Evolutionary conservation across 2,113 vertebrate species (phyloP).

Genomic region (Gopherus evgoodei): DNA sequence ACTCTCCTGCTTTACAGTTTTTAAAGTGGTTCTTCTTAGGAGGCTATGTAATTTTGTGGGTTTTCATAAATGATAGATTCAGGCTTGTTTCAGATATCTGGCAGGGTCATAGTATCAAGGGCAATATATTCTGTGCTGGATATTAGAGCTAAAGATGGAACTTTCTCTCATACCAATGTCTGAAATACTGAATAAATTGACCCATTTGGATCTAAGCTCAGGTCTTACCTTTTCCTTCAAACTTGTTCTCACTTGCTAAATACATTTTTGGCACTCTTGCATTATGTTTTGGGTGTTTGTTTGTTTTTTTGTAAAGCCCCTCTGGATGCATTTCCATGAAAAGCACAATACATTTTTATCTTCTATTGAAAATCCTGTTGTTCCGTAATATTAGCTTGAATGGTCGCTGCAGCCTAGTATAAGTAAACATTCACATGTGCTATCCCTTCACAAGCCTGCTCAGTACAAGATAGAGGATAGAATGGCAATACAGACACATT

Average conservation of each 20-base stretch:
- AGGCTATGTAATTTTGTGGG: conserved; percentile 28
- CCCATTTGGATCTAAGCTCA: not conserved
- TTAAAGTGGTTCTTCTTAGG: conserved; percentile 25
- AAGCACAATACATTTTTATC: not conserved
- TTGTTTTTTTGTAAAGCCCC: not conserved
- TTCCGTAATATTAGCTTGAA: not conserved
- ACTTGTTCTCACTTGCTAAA: not conserved
- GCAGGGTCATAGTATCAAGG: conserved; percentile 18
- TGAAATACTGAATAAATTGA: conserved; percentile 7
- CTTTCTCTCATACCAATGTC: not conserved
- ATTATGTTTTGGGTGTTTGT: fast-evolving
- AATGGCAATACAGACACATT: not conserved
- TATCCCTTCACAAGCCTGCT: not conserved
- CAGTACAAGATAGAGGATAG: not conserved
- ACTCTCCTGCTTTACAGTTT: conserved; percentile 21
- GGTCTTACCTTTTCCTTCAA: not conserved
- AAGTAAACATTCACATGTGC: not conserved
- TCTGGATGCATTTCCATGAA: not conserved
- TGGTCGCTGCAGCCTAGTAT: not conserved
- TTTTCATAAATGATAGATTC: conserved; percentile 2
- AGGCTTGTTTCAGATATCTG: not conserved
- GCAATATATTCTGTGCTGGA: not conserved
- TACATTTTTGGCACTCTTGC: not conserved
- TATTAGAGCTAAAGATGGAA: conserved; percentile 9
- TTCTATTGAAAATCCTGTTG: fast-evolving